Evolutionary conservation across 1,140 invertebrate genomes (phyloP).

Genomic region (Papilio machaon): DNA sequence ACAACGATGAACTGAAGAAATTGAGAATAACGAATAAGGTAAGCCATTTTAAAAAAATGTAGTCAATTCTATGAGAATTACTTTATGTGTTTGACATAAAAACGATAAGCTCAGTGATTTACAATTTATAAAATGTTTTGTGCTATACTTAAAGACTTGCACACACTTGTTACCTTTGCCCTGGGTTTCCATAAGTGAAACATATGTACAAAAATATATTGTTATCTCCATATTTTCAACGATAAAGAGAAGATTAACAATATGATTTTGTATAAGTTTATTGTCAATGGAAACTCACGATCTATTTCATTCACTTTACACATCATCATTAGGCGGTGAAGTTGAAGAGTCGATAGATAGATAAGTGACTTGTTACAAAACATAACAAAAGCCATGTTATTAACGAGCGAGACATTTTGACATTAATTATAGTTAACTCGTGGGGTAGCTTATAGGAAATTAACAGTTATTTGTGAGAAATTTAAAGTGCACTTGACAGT

Average conservation of each 20-base stretch:
- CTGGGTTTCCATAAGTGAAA: too few species aligned
- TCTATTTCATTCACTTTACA: too few species aligned
- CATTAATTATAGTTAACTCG: not conserved
- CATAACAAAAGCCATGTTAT: too few species aligned
- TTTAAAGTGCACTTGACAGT: not conserved
- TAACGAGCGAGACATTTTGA: too few species aligned
- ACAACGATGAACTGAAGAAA: not conserved
- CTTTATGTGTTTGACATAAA: conserved; percentile 24
- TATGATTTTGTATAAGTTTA: too few species aligned
- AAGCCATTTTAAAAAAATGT: not conserved
- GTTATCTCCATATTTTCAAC: too few species aligned
- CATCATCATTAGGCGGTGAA: too few species aligned
- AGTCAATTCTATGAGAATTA: conserved; percentile 12
- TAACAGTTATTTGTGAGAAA: not conserved
- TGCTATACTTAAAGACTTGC: not conserved
- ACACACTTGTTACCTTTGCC: not conserved
- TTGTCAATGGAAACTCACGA: too few species aligned
- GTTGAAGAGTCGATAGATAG: too few species aligned
- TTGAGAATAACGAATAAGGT: not conserved
- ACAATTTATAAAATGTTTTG: not conserved
- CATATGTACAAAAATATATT: too few species aligned
- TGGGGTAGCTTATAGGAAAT: not conserved
- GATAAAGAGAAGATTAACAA: too few species aligned
- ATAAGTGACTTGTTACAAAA: too few species aligned
- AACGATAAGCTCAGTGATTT: conserved; percentile 19